Percentiles rank a stretch among this genome's conserved stretches.
phyloP scores from a whole-genome alignment of 2,113 vertebrate genomes.

The Xenotilapia caudafasciata region DNA sequence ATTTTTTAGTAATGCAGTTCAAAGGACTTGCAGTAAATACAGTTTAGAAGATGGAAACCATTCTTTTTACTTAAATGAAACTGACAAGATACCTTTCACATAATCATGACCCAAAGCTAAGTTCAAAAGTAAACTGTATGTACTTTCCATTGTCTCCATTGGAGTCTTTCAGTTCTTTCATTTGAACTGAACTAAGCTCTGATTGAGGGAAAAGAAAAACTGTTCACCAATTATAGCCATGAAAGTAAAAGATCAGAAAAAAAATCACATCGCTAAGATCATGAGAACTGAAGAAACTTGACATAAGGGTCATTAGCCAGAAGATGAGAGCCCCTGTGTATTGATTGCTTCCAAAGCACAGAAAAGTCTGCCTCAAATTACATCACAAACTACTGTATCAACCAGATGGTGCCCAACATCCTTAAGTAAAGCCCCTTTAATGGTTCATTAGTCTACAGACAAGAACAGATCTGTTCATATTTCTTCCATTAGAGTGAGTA shows the following conservation, averaged over 20 bases:
- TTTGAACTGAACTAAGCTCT: neutral
- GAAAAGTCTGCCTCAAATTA: neutral
- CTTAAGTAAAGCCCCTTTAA: constrained; percentile 15
- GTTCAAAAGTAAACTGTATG: neutral
- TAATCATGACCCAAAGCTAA: neutral
- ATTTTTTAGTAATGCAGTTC: neutral
- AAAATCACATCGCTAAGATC: neutral
- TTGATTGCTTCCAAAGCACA: constrained; percentile 32
- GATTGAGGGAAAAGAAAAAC: too few species aligned
- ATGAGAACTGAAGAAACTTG: constrained; percentile 34
- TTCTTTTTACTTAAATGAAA: neutral
- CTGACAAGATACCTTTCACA: neutral
- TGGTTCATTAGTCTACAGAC: constrained; percentile 31
- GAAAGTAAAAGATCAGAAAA: neutral
- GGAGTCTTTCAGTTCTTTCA: neutral
- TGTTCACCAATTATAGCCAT: neutral
- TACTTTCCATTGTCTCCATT: neutral
- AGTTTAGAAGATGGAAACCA: neutral
- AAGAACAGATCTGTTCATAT: neutral
- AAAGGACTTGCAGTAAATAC: neutral
- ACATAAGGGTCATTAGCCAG: neutral
- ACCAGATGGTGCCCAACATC: constrained; percentile 11
- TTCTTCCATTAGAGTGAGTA: neutral
- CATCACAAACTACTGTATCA: constrained; percentile 1
- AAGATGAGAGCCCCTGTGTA: neutral